Evolutionary conservation across 2,888 invertebrate species (phyloP).

Genomic region (Temnothorax unifasciatus): DNA sequence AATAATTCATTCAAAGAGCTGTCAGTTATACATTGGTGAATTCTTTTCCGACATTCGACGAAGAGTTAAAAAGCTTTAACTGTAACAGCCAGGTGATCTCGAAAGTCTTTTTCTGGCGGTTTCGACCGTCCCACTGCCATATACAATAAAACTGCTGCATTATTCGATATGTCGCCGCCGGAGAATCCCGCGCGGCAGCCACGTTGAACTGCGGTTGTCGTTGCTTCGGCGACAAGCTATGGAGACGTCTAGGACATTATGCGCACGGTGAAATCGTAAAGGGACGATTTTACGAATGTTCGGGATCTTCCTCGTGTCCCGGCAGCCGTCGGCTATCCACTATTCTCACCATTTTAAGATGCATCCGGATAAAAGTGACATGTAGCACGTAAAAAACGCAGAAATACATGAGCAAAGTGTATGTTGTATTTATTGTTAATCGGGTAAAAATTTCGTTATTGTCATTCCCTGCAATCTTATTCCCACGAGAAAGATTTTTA

Average conservation of each 20-base stretch:
- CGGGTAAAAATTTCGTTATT: not conserved
- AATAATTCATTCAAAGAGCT: not conserved
- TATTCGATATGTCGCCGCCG: conserved; percentile 38
- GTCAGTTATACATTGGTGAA: not conserved
- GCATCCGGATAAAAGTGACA: not conserved
- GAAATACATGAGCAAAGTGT: not conserved
- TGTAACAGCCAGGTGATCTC: conserved; percentile 16
- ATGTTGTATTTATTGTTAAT: not conserved
- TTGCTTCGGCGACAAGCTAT: conserved; percentile 72
- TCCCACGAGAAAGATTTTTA: not conserved
- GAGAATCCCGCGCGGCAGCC: not conserved
- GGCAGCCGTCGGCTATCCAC: conserved; percentile 23
- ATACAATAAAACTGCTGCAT: conserved; percentile 33
- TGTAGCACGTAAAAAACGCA: not conserved
- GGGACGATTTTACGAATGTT: conserved; percentile 80
- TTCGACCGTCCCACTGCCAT: not conserved
- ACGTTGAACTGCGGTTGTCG: conserved; percentile 46
- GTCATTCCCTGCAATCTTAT: not conserved
- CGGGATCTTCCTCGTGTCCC: conserved; percentile 55
- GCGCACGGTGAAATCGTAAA: conserved; percentile 79
- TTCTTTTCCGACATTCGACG: not conserved
- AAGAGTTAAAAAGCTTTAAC: not conserved
- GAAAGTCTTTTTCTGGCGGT: not conserved
- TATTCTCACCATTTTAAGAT: conserved; percentile 45
- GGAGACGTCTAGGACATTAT: conserved; percentile 84